Evolutionary conservation across 2,113 vertebrate species (phyloP).

Genomic region (Plecturocebus donacophilus): DNA sequence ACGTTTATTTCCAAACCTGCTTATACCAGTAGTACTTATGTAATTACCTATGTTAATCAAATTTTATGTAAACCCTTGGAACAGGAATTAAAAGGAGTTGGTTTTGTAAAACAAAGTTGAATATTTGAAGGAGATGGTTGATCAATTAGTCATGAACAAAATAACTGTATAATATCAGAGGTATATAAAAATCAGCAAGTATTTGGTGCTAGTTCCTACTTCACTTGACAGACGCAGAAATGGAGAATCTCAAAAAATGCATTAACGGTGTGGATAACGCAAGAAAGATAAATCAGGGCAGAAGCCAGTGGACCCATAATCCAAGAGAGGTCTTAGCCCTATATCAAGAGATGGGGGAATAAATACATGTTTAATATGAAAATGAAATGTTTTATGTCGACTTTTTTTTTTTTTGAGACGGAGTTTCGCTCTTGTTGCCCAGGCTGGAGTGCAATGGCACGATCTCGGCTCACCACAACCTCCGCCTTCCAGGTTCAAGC

Average conservation of each 20-base stretch:
- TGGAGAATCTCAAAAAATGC: not conserved
- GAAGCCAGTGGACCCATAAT: accelerated
- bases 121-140: not conserved
- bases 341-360: not conserved
- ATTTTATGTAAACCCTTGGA: not conserved
- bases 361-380: not conserved
- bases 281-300: not conserved
- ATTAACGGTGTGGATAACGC: not conserved
- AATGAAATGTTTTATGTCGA: not conserved
- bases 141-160: not conserved
- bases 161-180: not conserved
- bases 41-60: not conserved
- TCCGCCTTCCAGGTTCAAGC: too few species aligned
- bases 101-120: not conserved
- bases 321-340: not conserved
- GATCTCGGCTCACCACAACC: too few species aligned
- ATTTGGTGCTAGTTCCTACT: not conserved
- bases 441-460: too few species aligned
- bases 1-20: not conserved
- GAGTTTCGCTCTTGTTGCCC: too few species aligned
- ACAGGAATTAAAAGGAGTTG: not conserved
- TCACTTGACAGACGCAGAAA: not conserved
- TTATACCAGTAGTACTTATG: not conserved
- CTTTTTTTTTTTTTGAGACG: too few species aligned
- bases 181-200: not conserved